A percentile compares a stretch with the other conserved stretches of the same genome.
These are phyloP conservation scores for Vanacampus margaritifer DNA, from an alignment of 2,113 vertebrate genomes.

Conservation along the genomic window DNA sequence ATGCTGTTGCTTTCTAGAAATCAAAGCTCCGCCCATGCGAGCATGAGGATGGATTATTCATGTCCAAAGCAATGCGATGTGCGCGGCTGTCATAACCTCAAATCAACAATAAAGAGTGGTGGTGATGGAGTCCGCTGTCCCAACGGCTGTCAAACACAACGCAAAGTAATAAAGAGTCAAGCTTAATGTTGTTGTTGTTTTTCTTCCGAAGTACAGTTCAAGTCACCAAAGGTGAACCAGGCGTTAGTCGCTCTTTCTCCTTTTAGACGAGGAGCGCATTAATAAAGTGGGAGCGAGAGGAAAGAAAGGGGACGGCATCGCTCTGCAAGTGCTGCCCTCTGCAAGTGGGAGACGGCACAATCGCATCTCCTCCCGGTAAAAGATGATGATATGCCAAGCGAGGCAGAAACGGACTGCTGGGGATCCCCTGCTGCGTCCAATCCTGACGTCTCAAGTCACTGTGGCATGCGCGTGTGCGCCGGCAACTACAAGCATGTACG, in stretches of 20 bases:
- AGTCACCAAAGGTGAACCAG: constrained; percentile 1
- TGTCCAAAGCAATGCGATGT: constrained; percentile 4
- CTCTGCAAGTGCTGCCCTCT: constrained; percentile 34
- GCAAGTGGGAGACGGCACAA: constrained; percentile 40
- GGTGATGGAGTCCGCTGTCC: not conserved
- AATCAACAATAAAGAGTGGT: constrained; percentile 14
- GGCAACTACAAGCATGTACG: constrained; percentile 3
- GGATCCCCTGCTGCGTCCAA: constrained; percentile 68
- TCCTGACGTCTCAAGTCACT: constrained; percentile 52
- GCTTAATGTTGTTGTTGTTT: not conserved
- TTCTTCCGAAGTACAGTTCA: not conserved
- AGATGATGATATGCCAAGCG: constrained; percentile 54
- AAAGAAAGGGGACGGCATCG: not conserved
- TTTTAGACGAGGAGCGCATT: not conserved
- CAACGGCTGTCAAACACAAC: not conserved
- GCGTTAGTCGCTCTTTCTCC: not conserved
- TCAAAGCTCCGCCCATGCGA: not conserved
- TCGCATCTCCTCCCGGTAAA: constrained; percentile 52
- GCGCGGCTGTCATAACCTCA: constrained; percentile 22
- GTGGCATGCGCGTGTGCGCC: constrained; percentile 7
- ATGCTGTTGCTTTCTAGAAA: not conserved
- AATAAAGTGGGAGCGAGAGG: not conserved
- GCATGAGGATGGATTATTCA: not conserved
- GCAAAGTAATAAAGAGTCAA: constrained; percentile 6
- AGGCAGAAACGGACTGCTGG: constrained; percentile 53